These are phyloP conservation scores for Sinohyriopsis cumingii DNA, from an alignment of 2,888 invertebrate species.

Conservation along the genomic window DNA sequence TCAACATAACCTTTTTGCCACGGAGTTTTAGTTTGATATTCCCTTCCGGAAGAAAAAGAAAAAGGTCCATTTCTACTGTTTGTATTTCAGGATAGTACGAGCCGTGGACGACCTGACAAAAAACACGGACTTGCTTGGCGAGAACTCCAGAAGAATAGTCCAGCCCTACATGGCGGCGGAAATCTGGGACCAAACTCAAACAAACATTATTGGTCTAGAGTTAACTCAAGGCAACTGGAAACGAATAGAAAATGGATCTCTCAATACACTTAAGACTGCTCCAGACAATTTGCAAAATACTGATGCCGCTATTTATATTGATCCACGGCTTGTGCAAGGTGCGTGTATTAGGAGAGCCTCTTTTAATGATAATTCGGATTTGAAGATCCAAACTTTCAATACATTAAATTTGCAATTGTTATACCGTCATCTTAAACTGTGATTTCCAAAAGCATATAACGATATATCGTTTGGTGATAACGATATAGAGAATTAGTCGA, in stretches of 20 bases:
- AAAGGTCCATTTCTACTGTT: background rate
- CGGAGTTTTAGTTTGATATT: background rate
- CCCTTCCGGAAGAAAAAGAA: background rate
- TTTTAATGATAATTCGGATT: too few species aligned
- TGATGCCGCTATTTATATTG: conserved; percentile 39
- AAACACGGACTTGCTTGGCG: conserved; percentile 1
- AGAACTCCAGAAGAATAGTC: conserved; percentile 6
- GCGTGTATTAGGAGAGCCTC: too few species aligned
- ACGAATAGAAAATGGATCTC: conserved; percentile 2
- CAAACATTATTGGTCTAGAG: conserved; percentile 18
- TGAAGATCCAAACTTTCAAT: too few species aligned
- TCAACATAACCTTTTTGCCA: too few species aligned
- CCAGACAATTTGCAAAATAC: conserved; percentile 13
- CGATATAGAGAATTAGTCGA: too few species aligned
- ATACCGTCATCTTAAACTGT: too few species aligned
- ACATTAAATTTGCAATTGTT: too few species aligned
- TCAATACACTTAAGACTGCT: conserved; percentile 7
- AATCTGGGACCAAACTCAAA: conserved; percentile 15
- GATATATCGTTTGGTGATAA: too few species aligned
- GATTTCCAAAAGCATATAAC: too few species aligned
- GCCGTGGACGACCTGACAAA: conserved; percentile 28
- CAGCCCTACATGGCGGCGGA: conserved; percentile 16
- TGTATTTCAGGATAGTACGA: conserved; percentile 24
- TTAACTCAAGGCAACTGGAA: conserved; percentile 2
- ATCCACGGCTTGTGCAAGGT: conserved; percentile 27